Conservation (phyloP, 2,113 vertebrate species). For the Neoarius graeffei region DNA sequence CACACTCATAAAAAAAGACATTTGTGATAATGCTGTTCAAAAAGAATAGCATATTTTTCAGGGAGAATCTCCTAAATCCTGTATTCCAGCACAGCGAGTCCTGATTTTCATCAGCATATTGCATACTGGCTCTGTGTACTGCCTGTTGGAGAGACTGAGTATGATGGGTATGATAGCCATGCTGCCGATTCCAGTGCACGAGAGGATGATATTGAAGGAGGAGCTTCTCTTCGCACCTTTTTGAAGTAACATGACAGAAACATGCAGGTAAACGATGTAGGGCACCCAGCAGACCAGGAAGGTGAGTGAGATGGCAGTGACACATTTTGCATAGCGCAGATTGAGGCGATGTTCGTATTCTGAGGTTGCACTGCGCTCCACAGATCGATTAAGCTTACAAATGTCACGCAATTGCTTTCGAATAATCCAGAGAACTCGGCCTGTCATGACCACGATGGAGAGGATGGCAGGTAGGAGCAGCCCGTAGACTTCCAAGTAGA, state of each 20-base stretch:
- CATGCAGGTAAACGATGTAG: conserved; percentile 81
- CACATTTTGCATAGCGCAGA: conserved; percentile 78
- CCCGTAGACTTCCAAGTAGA: conserved; percentile 86
- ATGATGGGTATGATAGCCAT: conserved; percentile 81
- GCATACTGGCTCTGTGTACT: conserved; percentile 79
- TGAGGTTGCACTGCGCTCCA: conserved; percentile 50
- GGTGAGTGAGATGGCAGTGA: conserved; percentile 77
- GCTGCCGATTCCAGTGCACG: conserved; percentile 80
- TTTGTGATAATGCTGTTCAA: background rate
- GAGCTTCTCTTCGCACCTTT: conserved; percentile 54
- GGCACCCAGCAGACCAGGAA: conserved; percentile 88
- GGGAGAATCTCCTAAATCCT: conserved; percentile 29
- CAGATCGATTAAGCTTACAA: conserved; percentile 77
- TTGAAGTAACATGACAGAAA: conserved; percentile 70
- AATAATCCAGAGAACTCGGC: conserved; percentile 74
- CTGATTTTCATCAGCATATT: conserved; percentile 63
- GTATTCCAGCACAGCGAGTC: conserved; percentile 56
- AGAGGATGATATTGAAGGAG: conserved; percentile 73
- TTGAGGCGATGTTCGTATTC: conserved; percentile 64
- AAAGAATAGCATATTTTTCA: conserved; percentile 13
- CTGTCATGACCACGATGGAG: conserved; percentile 75
- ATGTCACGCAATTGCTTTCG: conserved; percentile 79
- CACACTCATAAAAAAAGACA: background rate
- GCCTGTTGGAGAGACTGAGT: conserved; percentile 78
- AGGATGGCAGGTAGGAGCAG: conserved; percentile 82